Evolutionary conservation across 2,888 invertebrate species (phyloP), one percentile per base, ranked within the genome.

Genomic region (Chrysodeixis includens): DNA sequence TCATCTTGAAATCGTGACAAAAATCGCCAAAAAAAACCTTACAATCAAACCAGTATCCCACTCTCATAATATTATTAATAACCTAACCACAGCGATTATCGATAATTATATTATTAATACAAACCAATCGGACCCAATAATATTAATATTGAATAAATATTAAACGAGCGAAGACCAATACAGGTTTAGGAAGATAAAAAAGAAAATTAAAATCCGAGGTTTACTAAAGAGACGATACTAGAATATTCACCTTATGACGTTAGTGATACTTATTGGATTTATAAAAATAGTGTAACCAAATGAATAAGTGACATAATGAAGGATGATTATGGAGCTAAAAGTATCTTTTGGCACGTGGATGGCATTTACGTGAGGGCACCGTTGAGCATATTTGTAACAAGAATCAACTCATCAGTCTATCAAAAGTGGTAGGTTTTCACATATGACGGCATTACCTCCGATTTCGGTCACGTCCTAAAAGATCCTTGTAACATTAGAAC

Each of bases 161-260:
- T n/a, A 10, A 12, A 14, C 32, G 2, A 46, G 53, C 46, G 22
- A 9, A 35, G 54, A 20, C 20, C 10, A 0, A 9, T 40, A 32
- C 49, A 9, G 9, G 22, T 69, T 14, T 46, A 18, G 12, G 20
- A 7, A 18, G 14, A n/a, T 10, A 20, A 46, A 35, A 56, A 54
- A 9, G 0, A 8, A 46, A 10, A 56, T 61, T 30, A 69, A 46
- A 53, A 53, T 30, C 14, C 10, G 16, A 30, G 8, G 10, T 61
- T 12, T 20, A 49, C 30, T 53, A 35, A 12, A 0, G n/a, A 12
- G 1, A 8, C 20, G 1, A 49, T 26, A 0, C 44, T 54, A 49
- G 44, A 69, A 69, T 57, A n/a, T 40, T 70, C 20, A 62, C 56
- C 69, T 68, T 56, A 40, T 49, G 55, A 35, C 63, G 54, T 69